These are phyloP conservation scores for Drosophila takahashii DNA, from an alignment of 1,140 invertebrate genomes.

Conservation along the genomic window DNA sequence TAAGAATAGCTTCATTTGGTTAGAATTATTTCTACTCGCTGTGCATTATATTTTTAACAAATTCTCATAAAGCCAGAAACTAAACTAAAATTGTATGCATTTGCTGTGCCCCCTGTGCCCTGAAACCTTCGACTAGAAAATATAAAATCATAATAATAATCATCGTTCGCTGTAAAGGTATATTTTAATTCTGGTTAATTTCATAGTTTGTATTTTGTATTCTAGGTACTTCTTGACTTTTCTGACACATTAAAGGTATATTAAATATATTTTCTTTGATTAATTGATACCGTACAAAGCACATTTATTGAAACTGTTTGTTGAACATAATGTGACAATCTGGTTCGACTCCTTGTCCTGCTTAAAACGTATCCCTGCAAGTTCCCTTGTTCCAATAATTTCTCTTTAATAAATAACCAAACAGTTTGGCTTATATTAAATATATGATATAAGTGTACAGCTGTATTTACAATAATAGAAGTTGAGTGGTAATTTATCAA, in stretches of 20 bases:
- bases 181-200: constrained; percentile 12
- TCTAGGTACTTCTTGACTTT: constrained; percentile 67
- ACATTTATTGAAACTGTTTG: constrained; percentile 50
- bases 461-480: background rate
- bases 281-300: constrained; percentile 71
- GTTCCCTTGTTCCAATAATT: constrained; percentile 30
- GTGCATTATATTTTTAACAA: constrained; percentile 13
- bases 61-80: background rate
- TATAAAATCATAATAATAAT: constrained; percentile 3
- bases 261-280: constrained; percentile 33
- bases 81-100: background rate
- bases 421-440: background rate
- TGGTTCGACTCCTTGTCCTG: constrained; percentile 11
- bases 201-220: constrained; percentile 20
- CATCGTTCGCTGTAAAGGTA: background rate
- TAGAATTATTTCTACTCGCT: constrained; percentile 11
- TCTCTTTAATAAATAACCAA: constrained; percentile 2
- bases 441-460: background rate
- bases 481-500: background rate
- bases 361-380: constrained; percentile 54
- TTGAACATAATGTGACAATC: constrained; percentile 16
- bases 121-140: constrained; percentile 43
- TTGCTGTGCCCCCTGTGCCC: constrained; percentile 47
- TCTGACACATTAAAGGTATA: constrained; percentile 25
- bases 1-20: constrained; percentile 27